Base-by-base conservation (phyloP, 2,888 invertebrate genomes). In the Taphrorychus bicolor region DNA sequence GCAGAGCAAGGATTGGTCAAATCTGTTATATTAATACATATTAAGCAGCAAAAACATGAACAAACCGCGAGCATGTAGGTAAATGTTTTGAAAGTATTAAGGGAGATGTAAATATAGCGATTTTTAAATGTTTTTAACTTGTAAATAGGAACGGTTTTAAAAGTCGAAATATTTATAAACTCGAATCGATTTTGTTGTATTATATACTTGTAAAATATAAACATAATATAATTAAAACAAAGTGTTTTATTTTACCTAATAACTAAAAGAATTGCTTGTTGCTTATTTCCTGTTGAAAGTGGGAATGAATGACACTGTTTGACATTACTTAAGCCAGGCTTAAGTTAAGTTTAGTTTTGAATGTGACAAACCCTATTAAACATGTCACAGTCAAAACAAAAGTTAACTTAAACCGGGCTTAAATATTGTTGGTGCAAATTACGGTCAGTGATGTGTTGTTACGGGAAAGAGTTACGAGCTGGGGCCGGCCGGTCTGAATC, bases 141-240 rank as follows among this genome's bases (percentile, higher is more conserved):
- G 70, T 67, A 71, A 71, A 71, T 65, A 66, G 51, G 51, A 51
- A 18, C 51, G 70, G 66, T 73, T 76, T 75, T 73, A 72, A 73
- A 72, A 70, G 74, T 71, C 74, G 74, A 74, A 70, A 70, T 70
- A 70, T 70, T 67, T 67, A 64, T 70, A n/a, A 19, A 7, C 14
- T 21, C 45, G 58, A 52, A 51, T 59, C 61, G 59, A 66, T 74
- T 73, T 77, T 76, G 77, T 76, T 80, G 80, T 80, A 80, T 75
- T 78, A 79, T 80, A 81, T 80, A 76, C 79, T 75, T 81, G 80
- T 80, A 80, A 80, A 78, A 79, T 81, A 81, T 81, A 80, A 81
- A 80, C 79, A 78, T 77, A 75, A 77, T 76, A 79, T 51, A 19
- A 19, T n/a, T 11, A 19, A 51, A 51, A 16, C 9, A 11, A 21